Evolutionary conservation across 2,888 invertebrate species (phyloP).

Genomic region (Clunio marinus): DNA sequence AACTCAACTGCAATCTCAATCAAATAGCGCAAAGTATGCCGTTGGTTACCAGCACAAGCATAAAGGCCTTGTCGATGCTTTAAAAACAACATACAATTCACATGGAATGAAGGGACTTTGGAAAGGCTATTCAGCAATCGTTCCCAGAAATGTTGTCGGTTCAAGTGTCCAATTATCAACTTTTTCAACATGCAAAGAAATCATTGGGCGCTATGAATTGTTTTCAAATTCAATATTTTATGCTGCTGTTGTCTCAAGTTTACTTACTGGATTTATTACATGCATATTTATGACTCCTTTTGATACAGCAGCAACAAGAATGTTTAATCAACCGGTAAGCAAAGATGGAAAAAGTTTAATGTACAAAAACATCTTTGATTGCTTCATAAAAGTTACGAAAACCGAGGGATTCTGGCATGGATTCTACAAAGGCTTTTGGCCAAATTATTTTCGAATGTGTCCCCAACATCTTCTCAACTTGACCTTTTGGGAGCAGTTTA

Average conservation of each 20-base stretch:
- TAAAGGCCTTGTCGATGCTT: slow-evolving; percentile 55
- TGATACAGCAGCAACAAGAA: slow-evolving; percentile 28
- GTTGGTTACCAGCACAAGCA: slow-evolving; percentile 81
- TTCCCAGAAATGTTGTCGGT: slow-evolving; percentile 72
- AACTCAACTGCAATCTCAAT: slow-evolving; percentile 76
- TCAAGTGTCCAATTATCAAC: slow-evolving; percentile 79
- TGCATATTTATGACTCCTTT: slow-evolving; percentile 53
- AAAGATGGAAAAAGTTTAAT: not conserved
- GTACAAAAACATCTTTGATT: slow-evolving; percentile 18
- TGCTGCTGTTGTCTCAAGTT: slow-evolving; percentile 63
- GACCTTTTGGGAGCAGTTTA: slow-evolving; percentile 32
- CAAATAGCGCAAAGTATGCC: slow-evolving; percentile 64
- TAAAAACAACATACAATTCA: slow-evolving; percentile 53
- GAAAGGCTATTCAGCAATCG: slow-evolving; percentile 68
- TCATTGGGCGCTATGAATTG: slow-evolving; percentile 45
- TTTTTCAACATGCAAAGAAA: slow-evolving; percentile 59
- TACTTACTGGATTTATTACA: slow-evolving; percentile 71
- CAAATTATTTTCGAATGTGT: slow-evolving; percentile 25
- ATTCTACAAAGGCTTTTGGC: slow-evolving; percentile 29
- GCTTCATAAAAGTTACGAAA: slow-evolving; percentile 9
- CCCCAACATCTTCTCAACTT: slow-evolving; percentile 11
- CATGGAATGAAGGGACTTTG: slow-evolving; percentile 66
- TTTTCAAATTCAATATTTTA: slow-evolving; percentile 53
- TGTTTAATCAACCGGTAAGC: slow-evolving; percentile 27
- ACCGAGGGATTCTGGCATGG: slow-evolving; percentile 12